Conservation (phyloP, 2,888 invertebrate species). For the Baccha elongata region DNA sequence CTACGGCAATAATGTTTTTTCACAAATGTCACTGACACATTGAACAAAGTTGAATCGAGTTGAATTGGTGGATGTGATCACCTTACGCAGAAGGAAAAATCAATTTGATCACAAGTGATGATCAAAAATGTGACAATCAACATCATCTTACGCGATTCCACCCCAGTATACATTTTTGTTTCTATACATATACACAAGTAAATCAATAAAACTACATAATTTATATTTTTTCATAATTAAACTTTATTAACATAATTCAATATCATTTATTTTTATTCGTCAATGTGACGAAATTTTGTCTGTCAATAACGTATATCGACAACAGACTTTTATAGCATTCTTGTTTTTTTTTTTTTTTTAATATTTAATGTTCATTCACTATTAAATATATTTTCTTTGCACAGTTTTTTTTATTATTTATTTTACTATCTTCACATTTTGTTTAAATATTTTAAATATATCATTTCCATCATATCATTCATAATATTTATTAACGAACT, state of each 20-base stretch:
- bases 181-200: not conserved
- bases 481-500: conserved; percentile 67
- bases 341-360: conserved; percentile 54
- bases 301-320: conserved; percentile 82
- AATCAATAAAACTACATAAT: not conserved
- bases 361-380: conserved; percentile 68
- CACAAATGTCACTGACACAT: no score
- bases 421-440: conserved; percentile 33
- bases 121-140: no score
- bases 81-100: no score
- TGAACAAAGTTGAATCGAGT: no score
- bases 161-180: no score
- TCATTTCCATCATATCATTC: conserved; percentile 59
- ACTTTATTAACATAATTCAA: conserved; percentile 74
- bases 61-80: no score
- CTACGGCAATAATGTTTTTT: no score
- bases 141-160: no score
- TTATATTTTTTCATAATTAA: conserved; percentile 69
- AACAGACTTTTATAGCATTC: conserved; percentile 80
- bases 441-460: conserved; percentile 55
- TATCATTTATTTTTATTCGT: conserved; percentile 80
- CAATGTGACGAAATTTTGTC: conserved; percentile 83
- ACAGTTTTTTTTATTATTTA: conserved; percentile 35
- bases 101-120: no score
- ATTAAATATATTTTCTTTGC: conserved; percentile 64